phyloP scores from a whole-genome alignment of 2,113 vertebrate genomes.

The Chloropsis cyanopogon region DNA sequence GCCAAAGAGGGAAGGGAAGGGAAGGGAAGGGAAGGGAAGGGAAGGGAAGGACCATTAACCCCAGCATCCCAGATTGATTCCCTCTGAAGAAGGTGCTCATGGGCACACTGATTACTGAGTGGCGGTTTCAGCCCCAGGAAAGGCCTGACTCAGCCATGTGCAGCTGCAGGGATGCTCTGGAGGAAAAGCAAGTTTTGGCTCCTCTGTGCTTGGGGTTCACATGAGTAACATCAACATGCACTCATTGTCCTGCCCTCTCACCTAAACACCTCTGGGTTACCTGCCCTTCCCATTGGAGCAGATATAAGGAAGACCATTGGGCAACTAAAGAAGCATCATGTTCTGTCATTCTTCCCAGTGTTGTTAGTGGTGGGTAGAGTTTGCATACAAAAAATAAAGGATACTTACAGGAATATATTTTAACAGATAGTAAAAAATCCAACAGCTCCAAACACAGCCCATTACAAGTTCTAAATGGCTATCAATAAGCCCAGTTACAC shows the following conservation, averaged over 20 bases:
- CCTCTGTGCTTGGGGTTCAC: neutral
- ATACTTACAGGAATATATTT: neutral
- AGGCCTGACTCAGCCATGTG: neutral
- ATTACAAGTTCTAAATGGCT: neutral
- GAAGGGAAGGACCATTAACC: neutral
- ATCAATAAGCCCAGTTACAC: neutral
- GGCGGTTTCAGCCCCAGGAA: neutral
- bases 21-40: neutral
- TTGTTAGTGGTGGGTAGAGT: neutral
- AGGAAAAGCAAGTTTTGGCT: neutral
- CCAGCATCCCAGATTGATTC: neutral
- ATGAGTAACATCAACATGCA: neutral
- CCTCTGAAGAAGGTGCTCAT: neutral
- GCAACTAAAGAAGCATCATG: neutral
- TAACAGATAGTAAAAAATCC: neutral
- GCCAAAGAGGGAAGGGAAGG: too few relatives aligned
- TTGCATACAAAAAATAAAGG: neutral
- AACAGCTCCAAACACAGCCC: neutral
- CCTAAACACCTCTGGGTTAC: neutral
- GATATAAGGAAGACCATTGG: neutral
- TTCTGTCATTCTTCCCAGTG: neutral
- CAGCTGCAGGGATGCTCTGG: neutral
- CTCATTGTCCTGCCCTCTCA: neutral
- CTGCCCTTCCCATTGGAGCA: neutral
- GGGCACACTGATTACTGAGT: rapidly evolving